These are phyloP conservation scores for Mungos mungo DNA, from an alignment of 2,113 vertebrate genomes.

Conservation along the genomic window DNA sequence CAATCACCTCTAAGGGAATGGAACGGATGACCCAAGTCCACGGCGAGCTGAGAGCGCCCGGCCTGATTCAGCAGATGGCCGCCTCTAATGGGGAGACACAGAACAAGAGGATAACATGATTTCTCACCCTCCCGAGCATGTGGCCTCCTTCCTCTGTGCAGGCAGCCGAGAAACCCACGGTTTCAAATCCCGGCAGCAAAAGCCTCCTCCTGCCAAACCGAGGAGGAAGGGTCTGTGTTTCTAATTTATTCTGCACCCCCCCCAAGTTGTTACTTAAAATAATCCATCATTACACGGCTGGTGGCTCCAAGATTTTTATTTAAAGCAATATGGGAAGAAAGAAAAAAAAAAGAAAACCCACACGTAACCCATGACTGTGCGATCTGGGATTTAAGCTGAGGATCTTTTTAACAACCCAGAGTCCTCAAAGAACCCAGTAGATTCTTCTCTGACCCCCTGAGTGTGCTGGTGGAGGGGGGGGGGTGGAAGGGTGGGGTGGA, in stretches of 20 bases:
- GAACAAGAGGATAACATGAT: constrained; percentile 63
- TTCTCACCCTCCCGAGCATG: constrained; percentile 73
- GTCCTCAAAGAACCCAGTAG: neutral
- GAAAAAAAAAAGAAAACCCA: constrained; percentile 44
- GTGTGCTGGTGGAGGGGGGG: neutral
- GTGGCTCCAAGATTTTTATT: constrained; percentile 78
- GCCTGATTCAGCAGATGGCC: constrained; percentile 67
- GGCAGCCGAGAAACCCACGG: constrained; percentile 69
- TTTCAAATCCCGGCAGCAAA: constrained; percentile 51
- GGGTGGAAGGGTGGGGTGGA: no score
- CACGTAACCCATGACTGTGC: constrained; percentile 52
- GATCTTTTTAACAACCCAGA: constrained; percentile 41
- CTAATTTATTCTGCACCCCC: constrained; percentile 72
- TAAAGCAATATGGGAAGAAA: constrained; percentile 62
- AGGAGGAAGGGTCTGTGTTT: constrained; percentile 70
- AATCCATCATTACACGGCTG: constrained; percentile 60
- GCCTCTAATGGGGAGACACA: constrained; percentile 73
- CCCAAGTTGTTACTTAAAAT: constrained; percentile 71
- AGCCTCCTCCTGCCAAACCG: constrained; percentile 64
- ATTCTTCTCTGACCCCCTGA: constrained; percentile 1
- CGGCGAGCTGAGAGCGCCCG: constrained; percentile 49
- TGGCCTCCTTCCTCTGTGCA: constrained; percentile 74
- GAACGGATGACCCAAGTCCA: constrained; percentile 32
- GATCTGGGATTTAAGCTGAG: constrained; percentile 59
- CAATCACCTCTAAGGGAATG: neutral